Evolutionary conservation across 2,113 vertebrate species (phyloP), one percentile per base, ranked within the genome.

Genomic region (Mus spicilegus): DNA sequence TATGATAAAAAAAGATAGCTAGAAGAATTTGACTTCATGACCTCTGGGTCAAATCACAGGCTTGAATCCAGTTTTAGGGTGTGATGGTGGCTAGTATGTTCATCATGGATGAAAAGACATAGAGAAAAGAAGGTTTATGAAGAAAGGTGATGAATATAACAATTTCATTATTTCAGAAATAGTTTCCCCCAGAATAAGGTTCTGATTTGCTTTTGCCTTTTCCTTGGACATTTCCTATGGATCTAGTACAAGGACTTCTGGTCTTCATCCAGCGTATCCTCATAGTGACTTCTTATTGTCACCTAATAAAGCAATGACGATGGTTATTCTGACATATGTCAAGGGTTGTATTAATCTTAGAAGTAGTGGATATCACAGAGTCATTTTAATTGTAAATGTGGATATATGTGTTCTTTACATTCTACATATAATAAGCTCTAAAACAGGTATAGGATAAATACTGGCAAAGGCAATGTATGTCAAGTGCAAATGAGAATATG

Each of bases 401-500:
- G n/a, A 39, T 30, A 4, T 49, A 58, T 26, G 33, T 26, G 22
- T 58, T 81, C 19, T 11, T 81, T 26, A 61, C 26, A 39, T 63
- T 63, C 24, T 63, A 63, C 26, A 63, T 63, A 17, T 84, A 39
- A 28, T 84, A 42, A 61, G 4, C 20, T 46, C 17, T 33, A 33
- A 46, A 42, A 26, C 19, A 82, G 1, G 54, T 49, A 36, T 46
- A 19, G 33, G 22, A 20, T 58, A 88, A 58, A 16, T 46, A 20
- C 26, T 65, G 36, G 11, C 20, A 80, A 54, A 49, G 28, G 30
- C 70, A 56, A 58, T 12, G 7, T 39, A 30, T 4, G 10, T 28
- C 13, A 51, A 4, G 1, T 30, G n/a, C 63, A 65, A 36, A 3
- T 3, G 1, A 26, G 56, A 39, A 19, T 1, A 4, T 39, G 36